Percentiles rank a stretch among this genome's conserved stretches.
phyloP scores from a whole-genome alignment of 64 coral and sea anemone genomes.

The Montipora efflorescens region DNA sequence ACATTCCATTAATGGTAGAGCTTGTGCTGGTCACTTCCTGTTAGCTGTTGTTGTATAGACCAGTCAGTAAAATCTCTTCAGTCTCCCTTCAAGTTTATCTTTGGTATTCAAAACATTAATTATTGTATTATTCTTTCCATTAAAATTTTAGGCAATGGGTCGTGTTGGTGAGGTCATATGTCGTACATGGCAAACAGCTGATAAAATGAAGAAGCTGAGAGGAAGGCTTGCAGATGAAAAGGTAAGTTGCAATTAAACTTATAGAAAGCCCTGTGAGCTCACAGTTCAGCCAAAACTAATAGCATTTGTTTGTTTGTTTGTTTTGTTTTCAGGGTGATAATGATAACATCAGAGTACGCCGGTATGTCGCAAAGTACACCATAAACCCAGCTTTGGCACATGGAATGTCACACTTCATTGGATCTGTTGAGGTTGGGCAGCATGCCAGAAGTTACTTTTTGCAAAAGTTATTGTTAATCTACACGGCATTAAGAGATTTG shows the following conservation, averaged over 20 bases:
- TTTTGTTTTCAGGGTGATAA: constrained; percentile 62
- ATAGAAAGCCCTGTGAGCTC: no score
- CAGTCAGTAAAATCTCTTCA: no score
- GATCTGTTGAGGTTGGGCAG: constrained; percentile 68
- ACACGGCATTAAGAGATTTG: no score
- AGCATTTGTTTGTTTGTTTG: neutral
- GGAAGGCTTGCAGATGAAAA: constrained; percentile 77
- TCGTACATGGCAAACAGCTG: constrained; percentile 83
- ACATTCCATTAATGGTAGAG: no score
- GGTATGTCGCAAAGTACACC: constrained; percentile 88
- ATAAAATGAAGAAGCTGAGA: constrained; percentile 79
- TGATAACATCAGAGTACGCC: constrained; percentile 77
- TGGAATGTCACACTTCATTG: constrained; percentile 79
- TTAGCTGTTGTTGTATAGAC: no score
- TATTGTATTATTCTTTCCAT: neutral
- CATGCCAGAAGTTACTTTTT: no score
- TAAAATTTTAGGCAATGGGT: constrained; percentile 71
- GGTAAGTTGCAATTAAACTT: neutral
- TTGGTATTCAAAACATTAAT: no score
- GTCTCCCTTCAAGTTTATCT: no score
- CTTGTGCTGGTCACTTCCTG: no score
- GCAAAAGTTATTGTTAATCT: no score
- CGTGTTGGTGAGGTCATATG: constrained; percentile 89
- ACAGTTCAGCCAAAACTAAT: no score
- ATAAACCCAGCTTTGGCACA: constrained; percentile 84